These are phyloP conservation scores for Drosophila paulistorum DNA, from an alignment of 1,140 invertebrate species.

Conservation along the genomic window DNA sequence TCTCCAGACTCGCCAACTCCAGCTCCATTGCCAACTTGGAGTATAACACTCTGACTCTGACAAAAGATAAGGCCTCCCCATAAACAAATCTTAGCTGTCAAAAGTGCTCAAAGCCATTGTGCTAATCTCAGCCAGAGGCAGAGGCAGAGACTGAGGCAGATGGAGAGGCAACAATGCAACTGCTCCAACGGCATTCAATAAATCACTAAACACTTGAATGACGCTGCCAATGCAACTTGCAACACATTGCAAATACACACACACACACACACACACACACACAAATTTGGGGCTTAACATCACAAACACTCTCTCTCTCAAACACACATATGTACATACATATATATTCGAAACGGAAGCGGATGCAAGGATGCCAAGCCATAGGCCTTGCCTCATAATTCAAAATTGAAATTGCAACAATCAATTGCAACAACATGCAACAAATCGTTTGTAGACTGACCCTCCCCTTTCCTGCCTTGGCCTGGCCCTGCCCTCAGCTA, in stretches of 20 bases:
- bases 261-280: constrained; percentile 23
- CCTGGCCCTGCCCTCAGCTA: constrained; percentile 35
- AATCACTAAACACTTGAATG: constrained; percentile 82
- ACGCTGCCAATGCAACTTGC: constrained; percentile 80
- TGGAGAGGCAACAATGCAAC: constrained; percentile 28
- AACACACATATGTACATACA: not conserved
- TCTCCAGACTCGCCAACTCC: constrained; percentile 19
- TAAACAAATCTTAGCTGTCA: constrained; percentile 80
- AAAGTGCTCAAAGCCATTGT: constrained; percentile 81
- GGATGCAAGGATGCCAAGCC: constrained; percentile 53
- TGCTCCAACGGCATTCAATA: constrained; percentile 79
- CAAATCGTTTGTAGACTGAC: constrained; percentile 71
- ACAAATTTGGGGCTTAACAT: constrained; percentile 44
- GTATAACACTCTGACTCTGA: constrained; percentile 15
- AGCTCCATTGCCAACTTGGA: not conserved
- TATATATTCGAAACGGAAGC: constrained; percentile 37
- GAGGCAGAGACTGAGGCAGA: not conserved
- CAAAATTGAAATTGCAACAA: constrained; percentile 83
- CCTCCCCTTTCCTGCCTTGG: not conserved
- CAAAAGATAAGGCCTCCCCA: constrained; percentile 29
- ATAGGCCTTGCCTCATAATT: constrained; percentile 72
- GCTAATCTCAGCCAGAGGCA: constrained; percentile 60
- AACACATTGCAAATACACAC: constrained; percentile 65
- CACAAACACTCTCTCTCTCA: constrained; percentile 17
- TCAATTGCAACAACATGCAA: constrained; percentile 82